Base-by-base conservation (phyloP, 2,797 vertebrate species). In the Odontamblyopus lacepedii region DNA sequence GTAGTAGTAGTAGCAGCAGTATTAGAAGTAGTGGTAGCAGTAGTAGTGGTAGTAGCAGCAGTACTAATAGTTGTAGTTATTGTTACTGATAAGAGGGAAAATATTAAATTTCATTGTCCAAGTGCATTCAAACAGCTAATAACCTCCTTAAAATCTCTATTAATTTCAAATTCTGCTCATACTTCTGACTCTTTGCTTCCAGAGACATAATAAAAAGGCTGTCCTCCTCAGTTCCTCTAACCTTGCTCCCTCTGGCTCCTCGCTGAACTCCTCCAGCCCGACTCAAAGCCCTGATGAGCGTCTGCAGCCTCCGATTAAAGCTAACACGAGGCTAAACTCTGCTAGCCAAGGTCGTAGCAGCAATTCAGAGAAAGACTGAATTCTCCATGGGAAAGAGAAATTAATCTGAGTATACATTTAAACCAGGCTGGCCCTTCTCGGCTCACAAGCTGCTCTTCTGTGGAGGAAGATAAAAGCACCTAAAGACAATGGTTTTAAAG, bases 261-360 rank as follows among this genome's bases (percentile, higher is more conserved):
- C 73, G 53, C 63, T 63, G 68, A 87, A 80, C 69, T 75, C 77
- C 71, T 79, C 5, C 70, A 78, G 67, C 80, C 77, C 63, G 70
- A 78, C 66, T 79, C 70, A 77, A 72, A 78, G 79, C 79, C 72
- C 73, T 44, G 62, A 26, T 70, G 74, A 84, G 78, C n/a, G 0
- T 81, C 83, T 88, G 88, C 79, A 75, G 78, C 19, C 64, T 48
- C 73, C 81, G 88, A 90, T 90, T 88, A 88, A 83, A 86, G 85
- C 77, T 76, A 74, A 76, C 76, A 69, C 80, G 82, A 82, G 73
- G 82, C 85, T 86, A 85, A 87, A 85, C 70, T 44, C 79, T 82
- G 78, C 26, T 64, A 82, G 88, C 89, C 88, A 92, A 91, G 89
- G 92, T 91, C 86, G 84, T 73, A 73, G 76, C 81, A 74, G 87